phyloP scores from a whole-genome alignment of 2,888 invertebrate genomes.

The Tholera decimalis region DNA sequence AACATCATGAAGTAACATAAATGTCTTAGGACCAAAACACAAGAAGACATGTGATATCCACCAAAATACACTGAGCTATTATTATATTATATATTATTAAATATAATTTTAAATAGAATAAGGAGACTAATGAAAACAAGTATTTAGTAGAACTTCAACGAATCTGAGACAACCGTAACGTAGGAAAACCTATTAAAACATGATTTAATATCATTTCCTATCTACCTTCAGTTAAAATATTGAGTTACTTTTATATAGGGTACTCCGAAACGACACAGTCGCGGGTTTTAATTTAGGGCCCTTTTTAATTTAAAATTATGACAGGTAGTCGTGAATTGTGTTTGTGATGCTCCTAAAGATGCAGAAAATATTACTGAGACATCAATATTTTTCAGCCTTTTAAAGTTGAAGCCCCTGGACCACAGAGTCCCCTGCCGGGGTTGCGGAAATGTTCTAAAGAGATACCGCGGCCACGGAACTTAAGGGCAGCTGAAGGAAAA shows the following conservation, averaged over 20 bases:
- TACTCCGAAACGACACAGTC: conserved; percentile 6
- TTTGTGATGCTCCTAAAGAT: neutral
- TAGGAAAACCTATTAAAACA: conserved; percentile 24
- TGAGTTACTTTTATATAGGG: conserved; percentile 32
- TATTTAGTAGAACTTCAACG: conserved; percentile 15
- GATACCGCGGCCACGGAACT: too few species aligned
- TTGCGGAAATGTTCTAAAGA: too few species aligned
- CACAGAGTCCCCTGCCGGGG: too few species aligned
- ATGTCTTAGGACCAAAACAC: too few species aligned
- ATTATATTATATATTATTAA: too few species aligned
- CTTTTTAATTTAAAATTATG: conserved; percentile 17
- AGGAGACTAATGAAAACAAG: conserved; percentile 8
- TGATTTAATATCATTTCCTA: conserved; percentile 32
- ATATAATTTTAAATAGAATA: conserved; percentile 27
- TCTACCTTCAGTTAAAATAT: conserved; percentile 21
- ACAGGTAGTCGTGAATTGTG: neutral
- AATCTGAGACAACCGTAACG: conserved; percentile 11
- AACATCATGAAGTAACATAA: too few species aligned
- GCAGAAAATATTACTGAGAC: too few species aligned
- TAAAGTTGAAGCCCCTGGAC: too few species aligned
- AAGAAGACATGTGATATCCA: too few species aligned
- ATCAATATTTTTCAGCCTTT: too few species aligned
- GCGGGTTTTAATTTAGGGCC: neutral
- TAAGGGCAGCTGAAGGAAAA: too few species aligned
- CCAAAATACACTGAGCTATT: too few species aligned